phyloP scores from a whole-genome alignment of 1,140 invertebrate species.

The Ectropis grisescens region DNA sequence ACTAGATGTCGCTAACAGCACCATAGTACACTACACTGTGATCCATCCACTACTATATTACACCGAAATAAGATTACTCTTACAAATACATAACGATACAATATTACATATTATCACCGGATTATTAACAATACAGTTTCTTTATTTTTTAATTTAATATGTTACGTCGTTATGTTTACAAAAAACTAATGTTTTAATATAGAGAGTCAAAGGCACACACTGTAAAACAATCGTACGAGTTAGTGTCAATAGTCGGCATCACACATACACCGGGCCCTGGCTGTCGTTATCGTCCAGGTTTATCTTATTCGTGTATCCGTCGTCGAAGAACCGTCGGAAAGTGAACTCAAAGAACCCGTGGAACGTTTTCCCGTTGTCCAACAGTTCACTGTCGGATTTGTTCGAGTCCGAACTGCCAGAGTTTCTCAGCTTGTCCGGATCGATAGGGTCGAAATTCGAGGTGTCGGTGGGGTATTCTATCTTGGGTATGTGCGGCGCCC shows the following conservation, averaged over 20 bases:
- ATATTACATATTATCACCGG: slow-evolving; percentile 70
- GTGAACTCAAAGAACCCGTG: slow-evolving; percentile 99
- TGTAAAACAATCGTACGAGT: slow-evolving; percentile 31
- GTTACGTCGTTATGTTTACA: slow-evolving; percentile 58
- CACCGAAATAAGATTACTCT: slow-evolving; percentile 58
- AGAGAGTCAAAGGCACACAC: slow-evolving; percentile 64
- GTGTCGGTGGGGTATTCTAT: slow-evolving; percentile 97
- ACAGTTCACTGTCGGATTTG: slow-evolving; percentile 78
- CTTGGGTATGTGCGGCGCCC: slow-evolving; percentile 93
- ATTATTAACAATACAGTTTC: slow-evolving; percentile 66
- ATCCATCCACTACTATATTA: slow-evolving; percentile 62
- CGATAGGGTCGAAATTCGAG: slow-evolving; percentile 96
- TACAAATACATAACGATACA: slow-evolving; percentile 69
- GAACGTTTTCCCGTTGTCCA: slow-evolving; percentile 88
- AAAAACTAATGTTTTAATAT: slow-evolving; percentile 52
- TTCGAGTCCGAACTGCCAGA: slow-evolving; percentile 84
- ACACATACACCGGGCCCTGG: slow-evolving; percentile 87
- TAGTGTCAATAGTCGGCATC: slow-evolving; percentile 45
- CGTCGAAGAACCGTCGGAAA: slow-evolving; percentile 97
- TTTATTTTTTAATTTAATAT: slow-evolving; percentile 58
- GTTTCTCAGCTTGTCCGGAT: slow-evolving; percentile 88
- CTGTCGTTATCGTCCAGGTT: slow-evolving; percentile 89
- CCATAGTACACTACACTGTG: slow-evolving; percentile 50
- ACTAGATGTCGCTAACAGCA: slow-evolving; percentile 30
- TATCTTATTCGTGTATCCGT: slow-evolving; percentile 85